A percentile compares a stretch with the other conserved stretches of the same genome.
phyloP scores from a whole-genome alignment of 2,113 vertebrate genomes.

The Psilopsiagon aurifrons region DNA sequence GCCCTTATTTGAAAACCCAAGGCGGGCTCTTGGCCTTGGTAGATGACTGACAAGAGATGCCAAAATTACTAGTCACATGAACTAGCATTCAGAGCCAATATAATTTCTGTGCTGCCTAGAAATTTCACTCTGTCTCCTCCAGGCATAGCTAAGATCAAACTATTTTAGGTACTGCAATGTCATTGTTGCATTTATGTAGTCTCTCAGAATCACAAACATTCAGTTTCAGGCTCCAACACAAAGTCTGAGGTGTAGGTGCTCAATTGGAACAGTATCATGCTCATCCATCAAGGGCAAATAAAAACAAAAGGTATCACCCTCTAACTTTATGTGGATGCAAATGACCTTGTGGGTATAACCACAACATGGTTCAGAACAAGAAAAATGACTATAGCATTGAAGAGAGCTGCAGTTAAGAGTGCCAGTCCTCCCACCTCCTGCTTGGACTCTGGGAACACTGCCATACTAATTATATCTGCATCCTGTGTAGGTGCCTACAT shows the following conservation, averaged over 20 bases:
- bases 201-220: not conserved
- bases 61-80: not conserved
- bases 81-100: not conserved
- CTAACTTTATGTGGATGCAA: accelerated
- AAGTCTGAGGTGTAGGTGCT: not conserved
- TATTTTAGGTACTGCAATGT: not conserved
- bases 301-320: not conserved
- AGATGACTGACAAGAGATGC: not conserved
- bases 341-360: not conserved
- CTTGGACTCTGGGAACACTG: not conserved
- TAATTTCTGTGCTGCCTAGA: not conserved
- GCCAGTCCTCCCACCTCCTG: not conserved
- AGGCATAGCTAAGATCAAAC: not conserved
- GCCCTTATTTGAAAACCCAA: not conserved
- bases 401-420: not conserved
- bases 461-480: not conserved
- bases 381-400: not conserved
- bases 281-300: not conserved
- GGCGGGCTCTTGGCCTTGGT: not conserved
- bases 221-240: not conserved
- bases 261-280: not conserved
- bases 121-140: not conserved
- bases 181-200: not conserved
- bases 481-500: not conserved
- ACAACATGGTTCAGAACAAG: not conserved